Evolutionary conservation across 2,113 vertebrate species (phyloP), one percentile per base, ranked within the genome.

Genomic region (Strix uralensis): DNA sequence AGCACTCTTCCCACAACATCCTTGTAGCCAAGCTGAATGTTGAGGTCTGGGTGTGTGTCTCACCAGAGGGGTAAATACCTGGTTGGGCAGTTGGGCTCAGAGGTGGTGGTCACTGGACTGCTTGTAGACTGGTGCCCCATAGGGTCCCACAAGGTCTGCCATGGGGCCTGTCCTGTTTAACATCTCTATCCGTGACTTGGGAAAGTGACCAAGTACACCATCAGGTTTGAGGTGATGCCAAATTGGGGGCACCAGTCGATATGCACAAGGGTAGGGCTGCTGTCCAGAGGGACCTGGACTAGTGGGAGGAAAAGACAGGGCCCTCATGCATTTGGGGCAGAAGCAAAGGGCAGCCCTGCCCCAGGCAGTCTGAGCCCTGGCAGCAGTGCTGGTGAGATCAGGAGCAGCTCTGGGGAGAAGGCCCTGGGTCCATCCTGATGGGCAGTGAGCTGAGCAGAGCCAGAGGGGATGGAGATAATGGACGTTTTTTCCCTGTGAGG

Each of bases 251-350:
- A 61, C 2, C 9, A 22, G 29, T 18, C 1, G 2, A 42, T 36
- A n/a, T 1, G 4, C 16, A 30, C 1, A 1, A 67, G 20, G 22
- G 32, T 23, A 36, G 11, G 13, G 10, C 1, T 0, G 29, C 8
- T 10, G 25, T 46, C 19, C 62, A 61, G 51, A 36, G 13, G 8
- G 8, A 16, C 49, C 34, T 32, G 51, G 25, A 34, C 9, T 0
- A 1, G 11, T 59, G 61, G 40, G 14, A 74, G 25, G 46, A 61
- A 66, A 46, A 20, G 38, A 30, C 38, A 46, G 9, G 8, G 4
- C 3, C 9, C 18, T 22, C 4, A 0, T 27, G 46, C 22, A 18
- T 11, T 16, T 49, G 16, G 36, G 26, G 32, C 29, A 80, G 26
- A 27, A 86, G 5, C 32, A 52, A 58, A 29, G 29, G 4, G 36